Conservation (phyloP, 1,140 invertebrate genomes). For the Daktulosphaira vitifoliae region DNA sequence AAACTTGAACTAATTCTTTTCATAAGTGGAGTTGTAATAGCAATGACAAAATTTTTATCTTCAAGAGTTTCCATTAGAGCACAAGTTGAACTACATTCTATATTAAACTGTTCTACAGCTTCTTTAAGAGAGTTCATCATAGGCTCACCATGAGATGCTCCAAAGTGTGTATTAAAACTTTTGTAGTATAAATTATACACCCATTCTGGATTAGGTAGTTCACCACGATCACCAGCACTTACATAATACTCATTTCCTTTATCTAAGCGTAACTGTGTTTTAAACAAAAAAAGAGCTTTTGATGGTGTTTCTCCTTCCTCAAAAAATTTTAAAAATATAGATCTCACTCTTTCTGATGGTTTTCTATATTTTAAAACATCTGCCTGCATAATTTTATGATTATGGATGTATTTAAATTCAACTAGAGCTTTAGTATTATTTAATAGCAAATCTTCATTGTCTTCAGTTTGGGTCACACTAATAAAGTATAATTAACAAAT, state of each 20-base stretch:
- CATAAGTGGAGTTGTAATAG: background rate
- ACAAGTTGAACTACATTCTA: background rate
- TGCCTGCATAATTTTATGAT: background rate
- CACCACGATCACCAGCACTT: background rate
- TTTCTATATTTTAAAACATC: background rate
- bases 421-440: background rate
- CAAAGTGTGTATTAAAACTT: background rate
- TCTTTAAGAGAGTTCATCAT: background rate
- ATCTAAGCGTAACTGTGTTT: background rate
- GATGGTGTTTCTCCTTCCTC: background rate
- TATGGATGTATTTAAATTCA: background rate
- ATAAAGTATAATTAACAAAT: background rate
- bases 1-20: background rate
- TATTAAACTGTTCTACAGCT: background rate
- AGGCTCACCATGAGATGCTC: too few relatives aligned
- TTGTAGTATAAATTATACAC: background rate
- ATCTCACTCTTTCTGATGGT: background rate
- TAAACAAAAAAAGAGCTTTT: background rate
- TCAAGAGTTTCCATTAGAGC: background rate
- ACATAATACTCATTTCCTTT: background rate
- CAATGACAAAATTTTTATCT: slow-evolving; percentile 6
- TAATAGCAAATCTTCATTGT: too few relatives aligned
- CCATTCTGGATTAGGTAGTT: background rate
- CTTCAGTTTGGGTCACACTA: too few relatives aligned
- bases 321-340: background rate